Evolutionary conservation across 2,888 invertebrate species (phyloP).

Genomic region (Philereme transversata): DNA sequence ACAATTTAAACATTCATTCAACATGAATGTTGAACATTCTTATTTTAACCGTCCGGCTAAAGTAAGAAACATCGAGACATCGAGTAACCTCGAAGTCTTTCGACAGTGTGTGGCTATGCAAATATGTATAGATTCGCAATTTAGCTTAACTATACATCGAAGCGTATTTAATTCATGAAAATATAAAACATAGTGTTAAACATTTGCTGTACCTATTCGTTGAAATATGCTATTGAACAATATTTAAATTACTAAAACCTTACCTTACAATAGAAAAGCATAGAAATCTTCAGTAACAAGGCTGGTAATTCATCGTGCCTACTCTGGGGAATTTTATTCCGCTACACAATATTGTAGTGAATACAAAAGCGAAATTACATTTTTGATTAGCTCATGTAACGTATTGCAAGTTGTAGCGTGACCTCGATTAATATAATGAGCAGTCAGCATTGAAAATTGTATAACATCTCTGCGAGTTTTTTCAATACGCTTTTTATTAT

Average conservation of each 20-base stretch:
- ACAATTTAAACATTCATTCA: too few relatives aligned
- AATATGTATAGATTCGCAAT: constrained; percentile 23
- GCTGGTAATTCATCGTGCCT: constrained; percentile 47
- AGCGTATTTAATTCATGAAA: too few relatives aligned
- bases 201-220: too few relatives aligned
- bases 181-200: too few relatives aligned
- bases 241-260: too few relatives aligned
- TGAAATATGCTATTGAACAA: too few relatives aligned
- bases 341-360: constrained; percentile 39
- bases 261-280: constrained; percentile 15
- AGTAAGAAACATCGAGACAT: constrained; percentile 16
- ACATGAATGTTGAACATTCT: too few relatives aligned
- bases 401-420: constrained; percentile 5
- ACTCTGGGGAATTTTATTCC: constrained; percentile 46
- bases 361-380: constrained; percentile 35
- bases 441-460: background rate
- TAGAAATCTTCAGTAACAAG: constrained; percentile 35
- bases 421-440: background rate
- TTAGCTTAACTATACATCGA: constrained; percentile 7
- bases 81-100: constrained; percentile 25
- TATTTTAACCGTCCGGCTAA: background rate
- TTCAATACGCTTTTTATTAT: too few relatives aligned
- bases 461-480: too few relatives aligned
- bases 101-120: constrained; percentile 12
- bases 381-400: constrained; percentile 21